Evolutionary conservation across 2,113 vertebrate genomes (phyloP).

Genomic region (Nanorana parkeri): DNA sequence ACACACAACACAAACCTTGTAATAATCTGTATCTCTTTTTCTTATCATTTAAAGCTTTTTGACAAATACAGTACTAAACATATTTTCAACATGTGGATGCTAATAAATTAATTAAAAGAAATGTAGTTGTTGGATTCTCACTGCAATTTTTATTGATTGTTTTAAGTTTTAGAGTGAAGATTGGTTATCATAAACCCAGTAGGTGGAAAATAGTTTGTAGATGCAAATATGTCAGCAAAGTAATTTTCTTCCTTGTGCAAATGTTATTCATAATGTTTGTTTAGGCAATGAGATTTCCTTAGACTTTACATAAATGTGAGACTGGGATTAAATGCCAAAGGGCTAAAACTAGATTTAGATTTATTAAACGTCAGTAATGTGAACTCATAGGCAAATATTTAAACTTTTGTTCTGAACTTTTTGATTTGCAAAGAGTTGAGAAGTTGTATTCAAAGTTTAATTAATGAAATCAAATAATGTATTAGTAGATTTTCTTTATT

Average conservation of each 20-base stretch:
- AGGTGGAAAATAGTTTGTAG: constrained; percentile 28
- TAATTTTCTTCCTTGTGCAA: constrained; percentile 41
- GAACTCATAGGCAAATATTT: constrained; percentile 51
- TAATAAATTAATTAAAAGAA: too few relatives aligned
- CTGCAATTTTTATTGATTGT: too few relatives aligned
- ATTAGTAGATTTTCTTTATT: background rate
- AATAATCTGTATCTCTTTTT: too few relatives aligned
- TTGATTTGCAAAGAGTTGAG: background rate
- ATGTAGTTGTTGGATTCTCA: too few relatives aligned
- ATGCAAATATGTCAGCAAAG: constrained; percentile 49
- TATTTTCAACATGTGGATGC: too few relatives aligned
- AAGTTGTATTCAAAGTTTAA: constrained; percentile 19
- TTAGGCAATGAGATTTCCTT: constrained; percentile 52
- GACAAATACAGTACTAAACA: too few relatives aligned
- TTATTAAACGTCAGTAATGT: constrained; percentile 52
- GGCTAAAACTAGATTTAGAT: constrained; percentile 40
- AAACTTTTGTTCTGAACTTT: constrained; percentile 13
- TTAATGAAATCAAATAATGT: background rate
- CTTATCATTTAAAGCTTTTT: too few relatives aligned
- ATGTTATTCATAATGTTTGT: constrained; percentile 55
- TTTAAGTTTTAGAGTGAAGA: too few relatives aligned
- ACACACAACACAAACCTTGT: too few relatives aligned
- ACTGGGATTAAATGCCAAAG: constrained; percentile 52
- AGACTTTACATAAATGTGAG: constrained; percentile 31
- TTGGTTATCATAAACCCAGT: background rate